Evolutionary conservation across 1,140 invertebrate genomes (phyloP).

Genomic region (Drosophila kanapiae): DNA sequence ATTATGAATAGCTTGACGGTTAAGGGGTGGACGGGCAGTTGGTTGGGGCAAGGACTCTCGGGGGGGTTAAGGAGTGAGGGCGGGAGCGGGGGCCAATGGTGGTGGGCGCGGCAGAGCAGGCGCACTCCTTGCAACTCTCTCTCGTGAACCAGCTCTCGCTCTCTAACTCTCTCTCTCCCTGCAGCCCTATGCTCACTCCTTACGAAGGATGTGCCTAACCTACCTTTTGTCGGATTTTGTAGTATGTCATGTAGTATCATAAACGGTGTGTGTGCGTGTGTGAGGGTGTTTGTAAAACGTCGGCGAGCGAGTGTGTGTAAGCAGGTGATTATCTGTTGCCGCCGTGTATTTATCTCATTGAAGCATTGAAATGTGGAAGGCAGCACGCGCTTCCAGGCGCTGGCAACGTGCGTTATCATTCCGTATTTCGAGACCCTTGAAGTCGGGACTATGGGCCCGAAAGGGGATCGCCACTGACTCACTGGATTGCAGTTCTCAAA

Average conservation of each 20-base stretch:
- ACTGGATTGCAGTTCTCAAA: background rate
- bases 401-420: constrained; percentile 37
- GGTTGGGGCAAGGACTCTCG: constrained; percentile 25
- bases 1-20: constrained; percentile 45
- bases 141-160: constrained; percentile 21
- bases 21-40: constrained; percentile 1
- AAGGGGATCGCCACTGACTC: background rate
- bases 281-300: constrained; percentile 28
- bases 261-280: constrained; percentile 38
- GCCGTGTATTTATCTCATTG: constrained; percentile 79
- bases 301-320: constrained; percentile 64
- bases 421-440: background rate
- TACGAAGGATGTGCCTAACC: constrained; percentile 72
- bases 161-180: constrained; percentile 23
- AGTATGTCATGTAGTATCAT: constrained; percentile 69
- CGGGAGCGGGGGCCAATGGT: constrained; percentile 32
- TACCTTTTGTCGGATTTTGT: constrained; percentile 77
- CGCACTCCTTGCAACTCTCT: constrained; percentile 54
- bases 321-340: constrained; percentile 84
- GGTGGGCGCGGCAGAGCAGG: constrained; percentile 76
- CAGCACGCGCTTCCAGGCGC: constrained; percentile 36
- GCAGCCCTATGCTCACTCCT: constrained; percentile 1
- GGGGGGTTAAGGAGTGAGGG: constrained; percentile 28
- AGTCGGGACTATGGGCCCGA: constrained; percentile 7
- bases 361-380: constrained; percentile 55